Base-by-base conservation (phyloP, 2,888 invertebrate genomes). In the Caenorhabditis plicata region DNA sequence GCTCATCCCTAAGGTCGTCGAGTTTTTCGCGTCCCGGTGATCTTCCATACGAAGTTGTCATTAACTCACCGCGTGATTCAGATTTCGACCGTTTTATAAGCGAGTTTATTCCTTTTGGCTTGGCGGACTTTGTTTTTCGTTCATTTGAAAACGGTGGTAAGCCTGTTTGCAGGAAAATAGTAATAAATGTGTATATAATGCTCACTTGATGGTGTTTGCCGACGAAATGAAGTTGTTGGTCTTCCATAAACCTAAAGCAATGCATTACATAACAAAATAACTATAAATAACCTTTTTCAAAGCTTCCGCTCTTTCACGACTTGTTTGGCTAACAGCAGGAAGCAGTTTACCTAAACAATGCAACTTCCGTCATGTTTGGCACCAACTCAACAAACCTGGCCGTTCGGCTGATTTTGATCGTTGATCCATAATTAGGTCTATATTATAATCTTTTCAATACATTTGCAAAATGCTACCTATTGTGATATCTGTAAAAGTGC, bases 271-370 rank as follows among this genome's bases (percentile, higher is more conserved):
- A 13, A 19, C 19, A 17, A 44, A 32, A 23, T 19, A 22, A 17
- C 15, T 19, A 23, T 27, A 40, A 22, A 11, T 40, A 40, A 62
- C 62, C 55, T 62, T 55, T 56, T 43, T 51, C 38, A 62, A 17
- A 15, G 55, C 55, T 48, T 62, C 62, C 23, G 49, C 36, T 47
- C 55, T 41, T 15, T 62, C 56, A 17, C 45, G 45, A n/a, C 48
- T 25, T 27, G 43, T 51, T 52, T 62, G 48, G 31, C 51, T 41
- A 44, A 62, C 36, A 27, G 53, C 62, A 49, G 62, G 62, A 47
- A 55, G 62, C 23, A 61, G 29, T 39, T 51, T 61, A 32, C 47
- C 61, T 61, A 36, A 36, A 61, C n/a, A n/a, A n/a, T n/a, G n/a
- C n/a, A n/a, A n/a, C n/a, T n/a, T n/a, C n/a, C n/a, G n/a, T n/a